A percentile compares a stretch with the other conserved stretches of the same genome.
Evolutionary conservation across 1,140 invertebrate genomes (phyloP).

Genomic region (Cherax quadricarinatus): DNA sequence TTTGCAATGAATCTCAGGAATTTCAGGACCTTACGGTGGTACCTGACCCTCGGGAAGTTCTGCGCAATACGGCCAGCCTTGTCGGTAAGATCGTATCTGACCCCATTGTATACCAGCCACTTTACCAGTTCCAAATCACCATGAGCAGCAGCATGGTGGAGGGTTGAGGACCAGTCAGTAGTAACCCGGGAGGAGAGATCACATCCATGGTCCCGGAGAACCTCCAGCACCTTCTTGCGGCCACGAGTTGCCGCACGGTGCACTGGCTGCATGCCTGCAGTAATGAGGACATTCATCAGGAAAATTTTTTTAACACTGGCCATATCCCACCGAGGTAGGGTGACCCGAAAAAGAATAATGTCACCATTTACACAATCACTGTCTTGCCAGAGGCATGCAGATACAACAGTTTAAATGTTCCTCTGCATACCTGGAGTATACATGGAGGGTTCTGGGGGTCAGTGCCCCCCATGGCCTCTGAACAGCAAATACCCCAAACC

Average conservation of each 20-base stretch:
- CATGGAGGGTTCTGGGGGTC: too few species aligned
- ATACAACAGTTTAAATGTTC: too few species aligned
- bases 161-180: neutral
- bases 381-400: too few species aligned
- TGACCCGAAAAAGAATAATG: too few species aligned
- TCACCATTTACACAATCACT: too few species aligned
- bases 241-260: neutral
- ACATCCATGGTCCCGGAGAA: neutral
- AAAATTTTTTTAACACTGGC: too few species aligned
- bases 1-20: neutral
- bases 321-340: too few species aligned
- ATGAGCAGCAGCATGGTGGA: neutral
- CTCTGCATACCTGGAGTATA: too few species aligned
- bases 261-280: neutral
- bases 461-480: too few species aligned
- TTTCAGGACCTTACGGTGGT: neutral
- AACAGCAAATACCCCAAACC: too few species aligned
- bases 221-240: neutral
- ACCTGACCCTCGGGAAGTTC: neutral
- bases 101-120: neutral
- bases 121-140: neutral
- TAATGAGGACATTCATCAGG: too few species aligned
- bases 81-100: neutral
- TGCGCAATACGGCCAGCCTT: neutral
- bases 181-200: neutral